Evolutionary conservation across 1,140 invertebrate species (phyloP).

Genomic region (Chrysoperla carnea): DNA sequence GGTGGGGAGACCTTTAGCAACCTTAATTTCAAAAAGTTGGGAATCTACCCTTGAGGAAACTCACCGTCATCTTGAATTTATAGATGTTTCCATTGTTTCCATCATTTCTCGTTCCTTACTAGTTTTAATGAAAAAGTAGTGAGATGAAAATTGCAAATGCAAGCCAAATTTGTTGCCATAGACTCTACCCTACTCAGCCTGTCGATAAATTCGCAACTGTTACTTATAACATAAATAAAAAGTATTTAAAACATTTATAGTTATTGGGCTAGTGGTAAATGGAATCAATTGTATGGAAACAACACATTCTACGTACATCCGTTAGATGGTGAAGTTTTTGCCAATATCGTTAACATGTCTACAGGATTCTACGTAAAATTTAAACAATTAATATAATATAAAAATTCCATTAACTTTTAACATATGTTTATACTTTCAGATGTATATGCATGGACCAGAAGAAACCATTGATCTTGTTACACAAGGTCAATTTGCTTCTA

Average conservation of each 20-base stretch:
- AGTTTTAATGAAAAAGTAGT: too few species aligned
- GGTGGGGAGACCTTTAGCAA: too few species aligned
- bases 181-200: too few species aligned
- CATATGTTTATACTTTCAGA: conserved; percentile 6
- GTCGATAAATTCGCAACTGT: too few species aligned
- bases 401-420: not conserved
- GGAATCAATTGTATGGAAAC: conserved; percentile 27
- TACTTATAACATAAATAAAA: too few species aligned
- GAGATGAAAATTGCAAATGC: too few species aligned
- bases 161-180: too few species aligned
- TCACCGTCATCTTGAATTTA: too few species aligned
- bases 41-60: too few species aligned
- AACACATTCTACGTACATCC: conserved; percentile 42
- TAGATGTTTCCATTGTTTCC: too few species aligned
- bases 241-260: conserved; percentile 14
- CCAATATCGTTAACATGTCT: conserved; percentile 46
- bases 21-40: too few species aligned
- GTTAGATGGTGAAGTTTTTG: conserved; percentile 47
- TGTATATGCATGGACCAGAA: conserved; percentile 18
- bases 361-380: conserved; percentile 35
- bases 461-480: conserved; percentile 16
- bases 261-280: conserved; percentile 31
- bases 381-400: not conserved
- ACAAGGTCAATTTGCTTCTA: conserved; percentile 11
- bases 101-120: too few species aligned